These are phyloP conservation scores for Chlorops oryzae DNA, from an alignment of 1,140 invertebrate species.

Conservation along the genomic window DNA sequence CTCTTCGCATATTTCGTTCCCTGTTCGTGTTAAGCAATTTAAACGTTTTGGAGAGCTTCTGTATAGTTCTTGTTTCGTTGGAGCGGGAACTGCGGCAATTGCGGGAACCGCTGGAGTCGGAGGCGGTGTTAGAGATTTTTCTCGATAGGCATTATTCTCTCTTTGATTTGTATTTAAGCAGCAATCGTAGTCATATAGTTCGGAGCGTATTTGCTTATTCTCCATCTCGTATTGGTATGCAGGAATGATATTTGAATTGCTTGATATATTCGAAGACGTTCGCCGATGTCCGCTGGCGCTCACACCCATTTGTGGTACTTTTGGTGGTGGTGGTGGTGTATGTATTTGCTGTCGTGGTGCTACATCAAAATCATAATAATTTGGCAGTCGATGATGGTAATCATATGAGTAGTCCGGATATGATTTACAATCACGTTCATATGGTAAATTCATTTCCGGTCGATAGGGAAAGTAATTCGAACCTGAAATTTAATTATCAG, in stretches of 20 bases:
- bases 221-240: slow-evolving; percentile 57
- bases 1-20: too few relatives aligned
- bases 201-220: slow-evolving; percentile 44
- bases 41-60: slow-evolving; percentile 36
- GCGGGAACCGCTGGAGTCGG: too few relatives aligned
- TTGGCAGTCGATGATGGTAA: slow-evolving; percentile 39
- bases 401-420: slow-evolving; percentile 47
- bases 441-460: slow-evolving; percentile 39
- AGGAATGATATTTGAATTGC: slow-evolving; percentile 51
- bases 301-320: slow-evolving; percentile 44
- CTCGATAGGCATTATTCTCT: too few relatives aligned
- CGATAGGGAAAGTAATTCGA: slow-evolving; percentile 46
- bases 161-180: too few relatives aligned
- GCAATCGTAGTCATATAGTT: slow-evolving; percentile 50
- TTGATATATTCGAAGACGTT: slow-evolving; percentile 41
- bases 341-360: slow-evolving; percentile 23
- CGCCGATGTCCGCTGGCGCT: slow-evolving; percentile 38
- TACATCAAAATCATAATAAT: slow-evolving; percentile 41
- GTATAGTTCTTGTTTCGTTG: slow-evolving; percentile 36
- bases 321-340: slow-evolving; percentile 28
- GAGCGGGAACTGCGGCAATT: slow-evolving; percentile 16
- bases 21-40: slow-evolving; percentile 19
- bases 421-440: slow-evolving; percentile 44
- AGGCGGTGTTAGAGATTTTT: too few relatives aligned
- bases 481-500: too few relatives aligned